Evolutionary conservation across 2,888 invertebrate species (phyloP), one percentile per base, ranked within the genome.

Genomic region (Brachyptera risi): DNA sequence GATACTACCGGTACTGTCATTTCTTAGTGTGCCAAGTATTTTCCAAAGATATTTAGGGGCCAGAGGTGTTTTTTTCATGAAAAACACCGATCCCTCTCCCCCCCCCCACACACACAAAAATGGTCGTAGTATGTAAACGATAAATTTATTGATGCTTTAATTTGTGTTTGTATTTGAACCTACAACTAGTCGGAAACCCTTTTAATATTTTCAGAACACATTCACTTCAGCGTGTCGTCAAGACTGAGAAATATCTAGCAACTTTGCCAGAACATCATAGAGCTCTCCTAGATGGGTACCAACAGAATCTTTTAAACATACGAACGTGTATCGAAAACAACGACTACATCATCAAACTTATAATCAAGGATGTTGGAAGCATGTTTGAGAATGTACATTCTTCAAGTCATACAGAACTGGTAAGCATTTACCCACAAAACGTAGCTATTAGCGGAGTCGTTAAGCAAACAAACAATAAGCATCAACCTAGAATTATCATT

Each of bases 351-450:
- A 75, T 86, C 35, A 85, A 87, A 63, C 74, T 86, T 23, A 88
- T 94, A 42, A 83, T 91, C 44, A 82, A 86, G 72, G 85, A 92
- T 73, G 90, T 88, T n/a, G 84, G 88, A 51, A 83, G 83, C 35
- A 88, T 94, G 78, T 93, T 94, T 73, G 91, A 90, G 73, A 94
- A 92, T 73, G 85, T 84, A 37, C 73, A 71, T 62, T 76, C 42
- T 65, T 19, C 65, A 67, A 57, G 66, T 68, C 27, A 67, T 64
- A 59, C 65, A 63, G 31, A 65, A 38, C 38, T 35, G 37, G 61
- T 61, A 11, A 57, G 31, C 5, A 11, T n/a, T n/a, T n/a, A n/a
- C n/a, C n/a, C n/a, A n/a, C n/a, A n/a, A n/a, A n/a, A n/a, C n/a
- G n/a, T n/a, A n/a, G n/a, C n/a, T n/a, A n/a, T n/a, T n/a, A n/a